Conservation (phyloP, 1,140 invertebrate species). For the Cecropterus lyciades region DNA sequence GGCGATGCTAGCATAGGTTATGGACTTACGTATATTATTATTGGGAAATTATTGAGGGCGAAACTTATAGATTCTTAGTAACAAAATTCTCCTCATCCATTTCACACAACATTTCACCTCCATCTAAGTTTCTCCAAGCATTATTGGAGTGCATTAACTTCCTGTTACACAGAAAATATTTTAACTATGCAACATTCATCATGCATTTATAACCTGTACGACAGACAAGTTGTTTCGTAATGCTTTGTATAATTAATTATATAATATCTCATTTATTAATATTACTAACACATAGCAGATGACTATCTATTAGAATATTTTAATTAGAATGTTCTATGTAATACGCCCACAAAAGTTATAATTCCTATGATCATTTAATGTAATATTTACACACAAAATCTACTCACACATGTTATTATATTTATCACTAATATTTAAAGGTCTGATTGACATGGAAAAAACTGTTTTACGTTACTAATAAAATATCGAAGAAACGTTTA, state of each 20-base stretch:
- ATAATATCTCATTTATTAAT: constrained; percentile 14
- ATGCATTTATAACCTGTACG: constrained; percentile 9
- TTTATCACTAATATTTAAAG: too few relatives aligned
- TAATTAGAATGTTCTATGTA: constrained; percentile 8
- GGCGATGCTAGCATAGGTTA: not conserved
- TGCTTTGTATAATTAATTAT: constrained; percentile 16
- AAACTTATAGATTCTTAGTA: not conserved
- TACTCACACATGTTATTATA: too few relatives aligned
- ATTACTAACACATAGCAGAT: not conserved
- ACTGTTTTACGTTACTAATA: too few relatives aligned
- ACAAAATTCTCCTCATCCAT: not conserved
- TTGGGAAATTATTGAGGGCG: not conserved
- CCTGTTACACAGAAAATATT: constrained; percentile 8
- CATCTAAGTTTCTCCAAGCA: not conserved
- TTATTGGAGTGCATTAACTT: constrained; percentile 11
- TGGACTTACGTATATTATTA: not conserved
- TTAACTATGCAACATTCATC: not conserved
- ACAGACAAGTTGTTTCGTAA: not conserved
- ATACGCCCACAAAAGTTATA: not conserved
- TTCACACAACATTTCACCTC: too few relatives aligned
- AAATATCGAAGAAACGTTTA: too few relatives aligned
- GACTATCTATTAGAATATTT: constrained; percentile 7
- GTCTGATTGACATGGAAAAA: too few relatives aligned
- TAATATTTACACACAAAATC: too few relatives aligned
- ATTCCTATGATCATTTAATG: too few relatives aligned